phyloP scores from a whole-genome alignment of 30 jellyfish, hydroid and myxozoan species.

The Aurelia sp. region DNA sequence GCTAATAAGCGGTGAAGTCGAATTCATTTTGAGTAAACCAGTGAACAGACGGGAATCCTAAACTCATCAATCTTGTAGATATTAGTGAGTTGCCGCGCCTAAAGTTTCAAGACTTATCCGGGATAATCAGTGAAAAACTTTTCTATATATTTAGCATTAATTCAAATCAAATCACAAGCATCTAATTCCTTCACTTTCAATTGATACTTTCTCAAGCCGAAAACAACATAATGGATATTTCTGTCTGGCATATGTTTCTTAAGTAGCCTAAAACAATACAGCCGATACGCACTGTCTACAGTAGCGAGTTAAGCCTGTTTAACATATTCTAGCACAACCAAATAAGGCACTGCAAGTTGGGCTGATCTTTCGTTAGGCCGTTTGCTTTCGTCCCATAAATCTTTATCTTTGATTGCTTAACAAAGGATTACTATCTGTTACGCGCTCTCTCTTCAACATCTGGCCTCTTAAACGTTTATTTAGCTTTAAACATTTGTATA shows the following conservation, averaged over 20 bases:
- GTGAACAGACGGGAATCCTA: conserved; percentile 46
- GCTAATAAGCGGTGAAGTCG: conserved; percentile 38
- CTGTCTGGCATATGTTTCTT: conserved; percentile 51
- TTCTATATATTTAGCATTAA: conserved; percentile 64
- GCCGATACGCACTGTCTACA: conserved; percentile 48
- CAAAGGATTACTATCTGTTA: conserved; percentile 20
- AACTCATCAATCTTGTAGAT: conserved; percentile 44
- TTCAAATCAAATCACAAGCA: conserved; percentile 61
- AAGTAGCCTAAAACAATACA: conserved; percentile 26
- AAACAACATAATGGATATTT: conserved; percentile 71
- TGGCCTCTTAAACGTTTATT: conserved; percentile 51
- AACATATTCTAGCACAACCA: conserved; percentile 24
- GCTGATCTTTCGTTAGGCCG: conserved; percentile 53
- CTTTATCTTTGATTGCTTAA: conserved; percentile 36
- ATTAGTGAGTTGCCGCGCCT: conserved; percentile 48
- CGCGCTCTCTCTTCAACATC: conserved; percentile 26
- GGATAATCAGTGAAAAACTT: conserved; percentile 45
- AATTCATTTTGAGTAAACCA: conserved; percentile 31
- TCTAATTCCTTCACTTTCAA: conserved; percentile 28
- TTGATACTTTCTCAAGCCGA: conserved; percentile 76
- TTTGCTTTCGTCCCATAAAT: conserved; percentile 58
- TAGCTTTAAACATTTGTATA: conserved; percentile 50
- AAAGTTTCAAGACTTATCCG: conserved; percentile 29
- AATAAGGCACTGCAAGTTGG: conserved; percentile 35
- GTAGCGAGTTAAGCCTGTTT: conserved; percentile 35